Percentiles rank a stretch among this genome's conserved stretches.
Conservation (phyloP, 2,888 invertebrate genomes). For the Agrotis puta region DNA sequence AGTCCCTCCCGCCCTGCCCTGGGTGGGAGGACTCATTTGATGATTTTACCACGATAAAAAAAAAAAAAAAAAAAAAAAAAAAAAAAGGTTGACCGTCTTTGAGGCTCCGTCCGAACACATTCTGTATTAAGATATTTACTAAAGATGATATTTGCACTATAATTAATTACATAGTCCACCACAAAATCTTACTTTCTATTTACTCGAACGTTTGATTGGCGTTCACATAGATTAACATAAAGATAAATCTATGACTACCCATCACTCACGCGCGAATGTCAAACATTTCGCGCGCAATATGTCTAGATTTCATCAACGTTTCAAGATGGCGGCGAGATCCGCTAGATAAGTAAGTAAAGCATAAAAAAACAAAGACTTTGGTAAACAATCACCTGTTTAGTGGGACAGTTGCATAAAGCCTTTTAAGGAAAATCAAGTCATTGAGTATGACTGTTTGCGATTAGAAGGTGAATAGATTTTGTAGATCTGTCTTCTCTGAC, state of each 20-base stretch:
- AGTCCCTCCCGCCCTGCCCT: too few relatives aligned
- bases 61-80: too few relatives aligned
- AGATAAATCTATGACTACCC: slow-evolving; percentile 9
- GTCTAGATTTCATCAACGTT: slow-evolving; percentile 53
- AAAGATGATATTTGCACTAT: neutral
- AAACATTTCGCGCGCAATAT: slow-evolving; percentile 38
- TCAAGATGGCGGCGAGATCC: slow-evolving; percentile 36
- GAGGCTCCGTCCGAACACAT: too few relatives aligned
- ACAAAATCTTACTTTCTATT: neutral
- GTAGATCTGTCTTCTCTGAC: neutral
- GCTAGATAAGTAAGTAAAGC: slow-evolving; percentile 52
- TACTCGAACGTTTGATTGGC: slow-evolving; percentile 4
- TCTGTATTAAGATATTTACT: neutral
- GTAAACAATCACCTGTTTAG: slow-evolving; percentile 51
- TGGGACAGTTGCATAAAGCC: slow-evolving; percentile 57
- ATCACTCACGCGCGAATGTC: slow-evolving; percentile 22
- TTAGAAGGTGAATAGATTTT: slow-evolving; percentile 33
- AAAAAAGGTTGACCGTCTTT: too few relatives aligned
- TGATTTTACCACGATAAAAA: too few relatives aligned
- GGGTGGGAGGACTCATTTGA: too few relatives aligned
- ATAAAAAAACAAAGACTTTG: too few relatives aligned
- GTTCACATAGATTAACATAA: slow-evolving; percentile 22
- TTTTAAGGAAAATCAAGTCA: slow-evolving; percentile 44
- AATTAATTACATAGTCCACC: neutral
- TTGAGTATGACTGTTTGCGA: slow-evolving; percentile 10